Base-by-base conservation (phyloP, 2,888 invertebrate species). In the Palloptera scutellata region DNA sequence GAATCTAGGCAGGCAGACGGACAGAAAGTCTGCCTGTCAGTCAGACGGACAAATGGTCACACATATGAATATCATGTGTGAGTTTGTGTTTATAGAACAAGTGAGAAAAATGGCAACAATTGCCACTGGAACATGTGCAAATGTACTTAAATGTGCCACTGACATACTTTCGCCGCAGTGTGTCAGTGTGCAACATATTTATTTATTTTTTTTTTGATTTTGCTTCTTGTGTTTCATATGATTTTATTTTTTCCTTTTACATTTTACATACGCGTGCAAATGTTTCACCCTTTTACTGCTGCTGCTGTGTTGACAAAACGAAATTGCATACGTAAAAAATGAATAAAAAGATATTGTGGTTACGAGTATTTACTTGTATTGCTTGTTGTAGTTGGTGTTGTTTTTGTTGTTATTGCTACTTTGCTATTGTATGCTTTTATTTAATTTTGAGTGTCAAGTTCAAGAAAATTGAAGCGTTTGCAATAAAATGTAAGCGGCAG, bases 81-180 rank as follows among this genome's bases (percentile, higher is more conserved):
- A 4, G 30, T 30, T 2, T 30, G 30, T 4, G 30, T 30, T 2
- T 30, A 6, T 30, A 6, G 30, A 2, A 30, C 2, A 30, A 30
- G 30, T 30, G 30, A 30, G 30, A 30, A 30, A 30, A 30, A 30
- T 30, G 30, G 3, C 30, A 30, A 30, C 30, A 30, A 30, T 30
- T 30, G 30, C 30, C 30, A 30, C 30, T 30, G 30, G n/a, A 75
- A 73, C 77, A 79, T 79, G 74, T 78, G 81, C 68, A 78, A 78
- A 79, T 78, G 73, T 75, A 76, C 76, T 81, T 76, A 77, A 78
- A 75, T 79, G 78, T 77, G 74, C 75, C 75, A 79, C 78, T 81
- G 81, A 79, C 82, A 82, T 70, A 80, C 70, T 69, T 79, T 74
- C 69, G 70, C 15, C 1, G 43, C 12, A 30, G 43, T 42, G 19